These are phyloP conservation scores for Nothobranchius kuhntae DNA, from an alignment of 2,113 vertebrate species.

Conservation along the genomic window DNA sequence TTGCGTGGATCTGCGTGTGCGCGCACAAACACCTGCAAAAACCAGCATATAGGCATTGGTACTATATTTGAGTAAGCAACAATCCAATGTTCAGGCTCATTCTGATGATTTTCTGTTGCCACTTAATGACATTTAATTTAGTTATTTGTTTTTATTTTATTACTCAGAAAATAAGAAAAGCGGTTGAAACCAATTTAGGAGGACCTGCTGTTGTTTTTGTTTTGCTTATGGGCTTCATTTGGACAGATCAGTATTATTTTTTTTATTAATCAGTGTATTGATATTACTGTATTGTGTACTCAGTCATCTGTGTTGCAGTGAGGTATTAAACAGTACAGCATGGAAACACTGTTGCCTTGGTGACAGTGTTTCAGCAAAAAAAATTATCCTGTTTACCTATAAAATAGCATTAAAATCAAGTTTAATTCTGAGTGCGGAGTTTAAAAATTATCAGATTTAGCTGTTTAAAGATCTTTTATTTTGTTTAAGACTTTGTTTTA, in stretches of 20 bases:
- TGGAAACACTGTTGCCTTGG: conserved; percentile 12
- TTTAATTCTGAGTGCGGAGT: background rate
- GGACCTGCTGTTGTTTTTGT: background rate
- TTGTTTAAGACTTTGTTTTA: too few relatives aligned
- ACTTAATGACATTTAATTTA: background rate
- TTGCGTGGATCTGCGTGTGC: background rate
- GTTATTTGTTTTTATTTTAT: background rate
- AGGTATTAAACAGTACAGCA: background rate
- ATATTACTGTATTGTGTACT: background rate
- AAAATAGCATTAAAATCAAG: background rate
- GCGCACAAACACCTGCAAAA: background rate
- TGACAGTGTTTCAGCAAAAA: background rate
- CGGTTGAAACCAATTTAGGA: too few relatives aligned
- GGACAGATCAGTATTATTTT: background rate
- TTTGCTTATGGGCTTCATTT: background rate
- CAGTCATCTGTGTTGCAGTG: background rate
- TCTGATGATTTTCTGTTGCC: background rate
- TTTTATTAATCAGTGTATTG: background rate
- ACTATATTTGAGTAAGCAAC: background rate
- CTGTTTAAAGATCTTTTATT: background rate
- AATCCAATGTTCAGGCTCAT: background rate
- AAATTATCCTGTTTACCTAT: background rate
- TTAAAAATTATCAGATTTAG: background rate
- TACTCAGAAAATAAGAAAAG: too few relatives aligned
- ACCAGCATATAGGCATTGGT: background rate